Base-by-base conservation (phyloP, 2,797 vertebrate species). In the Lepus townsendii region DNA sequence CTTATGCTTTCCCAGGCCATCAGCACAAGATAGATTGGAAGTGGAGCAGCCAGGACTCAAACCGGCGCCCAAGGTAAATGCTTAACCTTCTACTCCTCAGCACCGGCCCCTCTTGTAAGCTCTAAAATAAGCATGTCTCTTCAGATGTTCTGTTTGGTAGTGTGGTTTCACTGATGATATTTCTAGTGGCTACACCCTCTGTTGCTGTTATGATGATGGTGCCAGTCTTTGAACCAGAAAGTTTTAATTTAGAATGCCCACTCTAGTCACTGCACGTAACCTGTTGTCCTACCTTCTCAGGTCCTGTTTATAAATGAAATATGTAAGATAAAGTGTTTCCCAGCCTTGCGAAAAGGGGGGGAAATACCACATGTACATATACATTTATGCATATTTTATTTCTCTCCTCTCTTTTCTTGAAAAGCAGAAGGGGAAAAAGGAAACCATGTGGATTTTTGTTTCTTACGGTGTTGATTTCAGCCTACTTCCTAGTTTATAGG, bases 251-350 rank as follows among this genome's bases (percentile, higher is more conserved):
- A 26, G 83, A 86, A 42, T 66, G 57, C 26, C 47, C 52, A 13
- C 68, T 76, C 5, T 94, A 63, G 75, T 89, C 75, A n/a, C 38
- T 83, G 26, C 68, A 75, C 22, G 1, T 57, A 50, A 76, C 35
- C 63, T 91, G 32, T 62, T 91, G 52, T 88, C 66, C 26, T 72
- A 20, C 52, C 8, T 72, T 79, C 19, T 54, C 32, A 54, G 76
- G 24, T 22, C 57, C 2, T 85, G 7, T 78, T 83, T 92, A 35
- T 83, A 92, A 89, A 75, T 92, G 35, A 89, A 60, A 47, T 82
- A 62, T 82, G 35, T 76, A 80, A 80, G 80, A 78, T 38, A 38
- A 73, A 78, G 20, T 76, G 24, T 91, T 88, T 93, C 24, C 20
- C n/a, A 75, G 16, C 17, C 32, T 75, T 79, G 42, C 79, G 30